phyloP scores from a whole-genome alignment of 23 tunicate species.

The Halocynthia aurantium region DNA sequence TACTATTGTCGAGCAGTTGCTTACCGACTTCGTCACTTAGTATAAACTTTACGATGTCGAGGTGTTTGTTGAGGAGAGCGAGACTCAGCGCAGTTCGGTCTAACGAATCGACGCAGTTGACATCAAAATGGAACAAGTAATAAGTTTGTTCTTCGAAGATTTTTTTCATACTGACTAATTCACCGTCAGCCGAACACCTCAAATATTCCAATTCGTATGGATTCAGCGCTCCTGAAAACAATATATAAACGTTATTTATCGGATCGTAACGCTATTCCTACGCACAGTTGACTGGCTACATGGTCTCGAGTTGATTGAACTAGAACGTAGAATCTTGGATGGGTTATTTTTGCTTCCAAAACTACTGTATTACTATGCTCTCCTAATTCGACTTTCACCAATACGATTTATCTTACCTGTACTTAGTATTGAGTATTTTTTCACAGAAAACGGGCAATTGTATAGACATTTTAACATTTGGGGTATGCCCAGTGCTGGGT shows the following conservation, averaged over 20 bases:
- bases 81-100: conserved; percentile 90
- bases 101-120: conserved; percentile 82
- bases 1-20: conserved; percentile 1
- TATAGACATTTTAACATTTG: too few species aligned
- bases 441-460: too few species aligned
- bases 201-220: conserved; percentile 56
- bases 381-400: too few species aligned
- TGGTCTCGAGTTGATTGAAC: too few species aligned
- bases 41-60: conserved; percentile 66
- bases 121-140: conserved; percentile 62
- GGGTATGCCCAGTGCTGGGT: too few species aligned
- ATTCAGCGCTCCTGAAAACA: conserved; percentile 46
- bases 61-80: conserved; percentile 58
- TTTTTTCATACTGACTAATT: conserved; percentile 34
- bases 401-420: too few species aligned
- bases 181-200: conserved; percentile 73
- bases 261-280: too few species aligned
- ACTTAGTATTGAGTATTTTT: too few species aligned
- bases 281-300: too few species aligned
- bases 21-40: conserved; percentile 70
- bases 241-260: background rate
- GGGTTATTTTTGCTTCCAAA: too few species aligned
- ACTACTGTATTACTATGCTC: too few species aligned
- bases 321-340: too few species aligned
- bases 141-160: conserved; percentile 69